Evolutionary conservation across 2,888 invertebrate genomes (phyloP), one percentile per base, ranked within the genome.

Genomic region (Dolichopus griseipennis): DNA sequence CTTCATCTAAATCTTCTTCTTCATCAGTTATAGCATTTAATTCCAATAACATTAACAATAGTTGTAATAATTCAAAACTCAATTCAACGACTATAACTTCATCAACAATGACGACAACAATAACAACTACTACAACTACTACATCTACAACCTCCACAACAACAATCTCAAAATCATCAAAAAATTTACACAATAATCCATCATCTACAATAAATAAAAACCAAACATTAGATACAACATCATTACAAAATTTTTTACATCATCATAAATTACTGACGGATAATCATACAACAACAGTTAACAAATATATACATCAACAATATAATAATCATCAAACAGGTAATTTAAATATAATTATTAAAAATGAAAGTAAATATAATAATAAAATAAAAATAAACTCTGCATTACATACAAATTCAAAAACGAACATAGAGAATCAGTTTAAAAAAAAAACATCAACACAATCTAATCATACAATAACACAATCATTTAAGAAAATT

Each of bases 181-280:
- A 52, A 52, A 52, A 52, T 52, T 12, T 52, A 52, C 52, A 52
- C 18, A 52, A 18, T 52, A 12, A 52, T 9, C n/a, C n/a, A 41
- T 6, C 15, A 12, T 52, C 52, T 12, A 18, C 52, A 12, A 52
- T 52, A 18, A 27, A 27, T 27, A 52, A 52, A 52, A 52, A 52
- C 6, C 15, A 52, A 52, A 52, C 52, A 52, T 18, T 52, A 52
- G 52, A 52, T 52, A 18, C 52, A 52, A 18, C 52, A 52, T 52
- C 52, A 52, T 52, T 52, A 52, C 52, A 52, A 52, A 52, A n/a
- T 18, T 52, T 12, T 52, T 52, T 52, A 52, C 52, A 52, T 52
- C 52, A 52, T 52, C 15, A 52, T 52, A 9, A 52, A 18, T n/a
- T 18, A 18, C 18, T 52, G 6, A 18, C n/a, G 52, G n/a, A 15